Percentiles rank a stretch among this genome's conserved stretches.
These are phyloP conservation scores for Pelosia muscerda DNA, from an alignment of 2,888 invertebrate genomes.

Conservation along the genomic window DNA sequence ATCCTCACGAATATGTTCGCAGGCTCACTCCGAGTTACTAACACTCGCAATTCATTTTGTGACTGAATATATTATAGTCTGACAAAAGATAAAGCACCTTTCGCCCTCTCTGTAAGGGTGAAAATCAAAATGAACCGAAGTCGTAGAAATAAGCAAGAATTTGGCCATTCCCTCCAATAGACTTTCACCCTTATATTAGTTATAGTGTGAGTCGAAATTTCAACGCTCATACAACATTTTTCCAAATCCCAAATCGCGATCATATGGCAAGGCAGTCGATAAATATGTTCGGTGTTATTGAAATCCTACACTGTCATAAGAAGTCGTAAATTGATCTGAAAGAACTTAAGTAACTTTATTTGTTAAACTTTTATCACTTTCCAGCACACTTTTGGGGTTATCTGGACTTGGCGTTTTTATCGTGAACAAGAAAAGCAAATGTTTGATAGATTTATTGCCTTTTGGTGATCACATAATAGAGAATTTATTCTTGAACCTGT, in stretches of 20 bases:
- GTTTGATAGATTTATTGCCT: constrained; percentile 4
- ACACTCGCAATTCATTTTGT: constrained; percentile 87
- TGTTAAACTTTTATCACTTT: constrained; percentile 65
- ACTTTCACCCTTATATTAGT: constrained; percentile 65
- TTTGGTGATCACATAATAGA: not conserved
- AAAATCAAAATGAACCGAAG: constrained; percentile 66
- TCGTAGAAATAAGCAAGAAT: constrained; percentile 75
- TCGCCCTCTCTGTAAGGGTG: constrained; percentile 62
- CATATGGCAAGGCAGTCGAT: constrained; percentile 77
- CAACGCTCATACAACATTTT: constrained; percentile 59
- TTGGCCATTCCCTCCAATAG: constrained; percentile 53
- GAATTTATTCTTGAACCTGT: not conserved
- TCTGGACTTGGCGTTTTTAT: constrained; percentile 24
- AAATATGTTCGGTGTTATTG: constrained; percentile 81
- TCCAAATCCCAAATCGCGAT: constrained; percentile 80
- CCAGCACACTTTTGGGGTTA: constrained; percentile 32
- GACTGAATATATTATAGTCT: constrained; percentile 83
- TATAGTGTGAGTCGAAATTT: constrained; percentile 61
- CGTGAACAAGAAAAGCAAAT: constrained; percentile 14
- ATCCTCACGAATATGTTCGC: constrained; percentile 85
- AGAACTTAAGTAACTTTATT: constrained; percentile 70
- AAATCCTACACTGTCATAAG: constrained; percentile 81
- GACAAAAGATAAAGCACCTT: constrained; percentile 74
- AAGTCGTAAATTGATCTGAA: constrained; percentile 74
- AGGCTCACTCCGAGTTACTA: constrained; percentile 86